Base-by-base conservation (phyloP, 2,888 invertebrate genomes). In the Dasypogon diadema region DNA sequence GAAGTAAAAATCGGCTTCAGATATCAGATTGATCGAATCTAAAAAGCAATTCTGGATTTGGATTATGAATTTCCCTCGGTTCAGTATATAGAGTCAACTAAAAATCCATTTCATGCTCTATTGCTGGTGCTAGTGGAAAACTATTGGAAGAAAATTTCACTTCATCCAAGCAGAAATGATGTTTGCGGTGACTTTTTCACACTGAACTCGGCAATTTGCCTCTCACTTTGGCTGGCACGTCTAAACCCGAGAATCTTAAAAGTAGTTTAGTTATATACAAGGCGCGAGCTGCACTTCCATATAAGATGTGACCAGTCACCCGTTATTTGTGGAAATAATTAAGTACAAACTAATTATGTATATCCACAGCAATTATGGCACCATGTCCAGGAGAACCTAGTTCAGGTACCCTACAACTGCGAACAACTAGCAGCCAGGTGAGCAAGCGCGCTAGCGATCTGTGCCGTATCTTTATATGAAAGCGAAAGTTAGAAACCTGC, bases 31-130 rank as follows among this genome's bases (percentile, higher is more conserved):
- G 6, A n/a, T 22, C 26, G 22, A 58, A 58, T 26, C 34, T 42
- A n/a, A 30, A 34, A 24, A n/a, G 10, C 34, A 58, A 58, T 42
- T 8, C n/a, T 60, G 26, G 10, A 8, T 58, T 58, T 22, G 58
- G 48, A n/a, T 60, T 60, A 60, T 60, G 60, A 60, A 60, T 60
- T 60, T 37, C 37, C 60, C 10, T 58, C 34, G 16, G 34, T 16
- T 14, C 16, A 10, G 16, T 6, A 30, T 30, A 60, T 37, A 37
- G 10, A 60, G 26, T 58, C 26, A 58, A 37, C 60, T 37, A 42
- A 60, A 58, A 58, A 60, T 37, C 37, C 60, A 60, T 60, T 34
- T 60, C 60, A 60, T 60, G 60, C 60, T 60, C 37, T 60, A 60
- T 60, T 60, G 37, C 60, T 37, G 37, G 6, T 16, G 16, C 60